phyloP scores from a whole-genome alignment of 2,888 invertebrate species.

The Mamestra brassicae region DNA sequence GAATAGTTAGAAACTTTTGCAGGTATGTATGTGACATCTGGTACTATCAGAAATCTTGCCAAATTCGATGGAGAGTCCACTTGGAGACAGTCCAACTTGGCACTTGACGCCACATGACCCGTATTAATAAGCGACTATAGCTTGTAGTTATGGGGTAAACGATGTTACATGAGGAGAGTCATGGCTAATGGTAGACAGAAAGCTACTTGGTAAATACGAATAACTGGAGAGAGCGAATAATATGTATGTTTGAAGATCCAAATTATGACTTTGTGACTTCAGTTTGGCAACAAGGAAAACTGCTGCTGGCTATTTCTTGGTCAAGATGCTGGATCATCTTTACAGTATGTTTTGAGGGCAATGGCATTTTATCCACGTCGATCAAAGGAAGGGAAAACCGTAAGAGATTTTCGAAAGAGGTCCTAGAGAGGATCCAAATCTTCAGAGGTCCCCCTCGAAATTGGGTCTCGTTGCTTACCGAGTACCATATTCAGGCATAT shows the following conservation, averaged over 20 bases:
- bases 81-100: conserved; percentile 88
- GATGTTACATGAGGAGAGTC: conserved; percentile 51
- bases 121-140: conserved; percentile 81
- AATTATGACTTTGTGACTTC: not conserved
- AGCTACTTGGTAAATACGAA: not conserved
- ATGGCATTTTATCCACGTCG: not conserved
- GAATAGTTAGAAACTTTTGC: conserved; percentile 64
- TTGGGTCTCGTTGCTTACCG: not conserved
- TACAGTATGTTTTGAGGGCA: not conserved
- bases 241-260: not conserved
- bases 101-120: conserved; percentile 80
- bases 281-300: not conserved
- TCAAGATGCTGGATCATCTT: not conserved
- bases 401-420: not conserved
- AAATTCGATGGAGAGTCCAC: conserved; percentile 83
- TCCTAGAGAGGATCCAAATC: not conserved
- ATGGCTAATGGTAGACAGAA: conserved; percentile 15
- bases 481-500: not conserved
- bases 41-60: conserved; percentile 84
- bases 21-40: conserved; percentile 82
- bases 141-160: conserved; percentile 48
- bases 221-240: not conserved
- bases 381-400: not conserved
- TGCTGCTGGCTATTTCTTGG: not conserved
- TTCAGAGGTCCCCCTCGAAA: not conserved